Base-by-base conservation (phyloP, 2,113 vertebrate genomes). In the Egretta garzetta region DNA sequence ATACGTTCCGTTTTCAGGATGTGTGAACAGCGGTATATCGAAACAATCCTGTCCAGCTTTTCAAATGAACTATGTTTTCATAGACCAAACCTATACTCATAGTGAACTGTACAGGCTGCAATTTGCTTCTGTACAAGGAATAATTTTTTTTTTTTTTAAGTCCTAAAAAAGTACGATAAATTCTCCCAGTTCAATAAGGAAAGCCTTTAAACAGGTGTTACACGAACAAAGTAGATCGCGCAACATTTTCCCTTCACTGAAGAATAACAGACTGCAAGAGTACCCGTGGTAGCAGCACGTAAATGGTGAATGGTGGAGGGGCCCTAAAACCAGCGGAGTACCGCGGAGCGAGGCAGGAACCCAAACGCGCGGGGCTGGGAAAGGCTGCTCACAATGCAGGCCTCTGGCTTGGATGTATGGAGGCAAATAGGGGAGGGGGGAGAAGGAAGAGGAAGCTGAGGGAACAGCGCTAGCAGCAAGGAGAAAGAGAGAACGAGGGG, bases 1-100 rank as follows among this genome's bases (percentile, higher is more conserved):
- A 22, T 2, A 15, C 0, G 21, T 7, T 67, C 52, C 1, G 14
- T 5, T 60, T 39, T 84, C 37, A 55, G 12, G 1, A 70, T 1
- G 22, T 4, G 30, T 4, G n/a, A 86, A 26, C 32, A 71, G 9
- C 3, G 8, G 15, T 23, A 63, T 47, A 77, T 39, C 4, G 1
- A 91, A 84, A 81, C 4, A 67, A 59, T 4, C 12, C 28, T 4
- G 18, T 6, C 8, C 27, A 43, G 14, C 12, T 41, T 72, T 91
- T 60, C 66, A 74, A 80, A 74, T 70, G 10, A 76, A 58, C 7
- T 4, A 6, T 18, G 6, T 39, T 30, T 77, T 43, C 39, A 39
- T 6, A 56, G 30, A 39, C 3, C 2, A 80, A 58, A 80, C 19
- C 14, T 56, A 9, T 10, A 20, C 4, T 63, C 11, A 32, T 13